A percentile compares a stretch with the other conserved stretches of the same genome.
Evolutionary conservation across 2,888 invertebrate species (phyloP).

Genomic region (Gryllus longicercus): DNA sequence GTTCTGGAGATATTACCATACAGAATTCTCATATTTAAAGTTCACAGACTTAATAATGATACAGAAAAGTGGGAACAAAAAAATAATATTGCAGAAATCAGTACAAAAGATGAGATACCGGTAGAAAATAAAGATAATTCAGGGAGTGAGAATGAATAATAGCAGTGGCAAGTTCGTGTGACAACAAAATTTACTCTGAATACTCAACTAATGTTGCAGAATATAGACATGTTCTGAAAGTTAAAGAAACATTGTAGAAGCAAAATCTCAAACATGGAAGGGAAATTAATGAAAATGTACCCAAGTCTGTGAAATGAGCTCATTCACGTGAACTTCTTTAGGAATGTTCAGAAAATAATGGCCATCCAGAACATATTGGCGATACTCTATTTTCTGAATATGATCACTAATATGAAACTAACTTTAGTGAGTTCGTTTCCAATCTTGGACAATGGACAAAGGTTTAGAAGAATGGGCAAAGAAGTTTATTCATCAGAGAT

Average conservation of each 20-base stretch:
- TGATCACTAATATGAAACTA: slow-evolving; percentile 41
- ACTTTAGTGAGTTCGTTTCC: slow-evolving; percentile 46
- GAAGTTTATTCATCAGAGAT: not conserved
- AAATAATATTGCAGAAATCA: not conserved
- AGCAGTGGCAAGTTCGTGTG: no score
- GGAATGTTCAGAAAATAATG: not conserved
- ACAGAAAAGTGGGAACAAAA: not conserved
- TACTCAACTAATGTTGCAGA: not conserved
- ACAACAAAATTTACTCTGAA: no score
- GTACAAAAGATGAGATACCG: not conserved
- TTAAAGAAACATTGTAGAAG: not conserved
- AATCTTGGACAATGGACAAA: slow-evolving; percentile 40
- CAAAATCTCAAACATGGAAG: not conserved
- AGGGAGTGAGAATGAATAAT: no score
- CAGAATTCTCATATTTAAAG: not conserved
- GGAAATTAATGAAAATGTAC: not conserved
- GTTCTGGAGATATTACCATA: slow-evolving; percentile 23
- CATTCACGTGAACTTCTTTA: not conserved
- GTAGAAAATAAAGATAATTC: not conserved
- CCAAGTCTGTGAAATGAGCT: not conserved
- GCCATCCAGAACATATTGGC: not conserved
- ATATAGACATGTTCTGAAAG: not conserved
- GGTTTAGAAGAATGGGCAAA: no score
- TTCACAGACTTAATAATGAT: not conserved
- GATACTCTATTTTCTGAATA: not conserved